phyloP scores from a whole-genome alignment of 2,888 invertebrate species.

The Parascotia fuliginaria region DNA sequence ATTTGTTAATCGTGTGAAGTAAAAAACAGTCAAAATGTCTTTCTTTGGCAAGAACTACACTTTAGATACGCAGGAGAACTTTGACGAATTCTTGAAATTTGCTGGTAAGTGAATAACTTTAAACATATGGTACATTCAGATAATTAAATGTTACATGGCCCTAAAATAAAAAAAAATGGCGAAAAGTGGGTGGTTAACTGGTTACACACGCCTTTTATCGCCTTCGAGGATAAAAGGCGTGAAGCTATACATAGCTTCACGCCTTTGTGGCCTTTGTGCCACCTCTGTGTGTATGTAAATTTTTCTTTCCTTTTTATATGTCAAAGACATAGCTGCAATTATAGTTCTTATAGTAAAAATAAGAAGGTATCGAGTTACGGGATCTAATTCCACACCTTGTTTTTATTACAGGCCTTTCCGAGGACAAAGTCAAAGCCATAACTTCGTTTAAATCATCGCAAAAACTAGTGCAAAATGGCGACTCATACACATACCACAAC shows the following conservation, averaged over 20 bases:
- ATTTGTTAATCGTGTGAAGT: neutral
- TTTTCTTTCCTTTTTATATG: no score
- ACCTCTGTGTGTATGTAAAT: no score
- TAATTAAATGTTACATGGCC: no score
- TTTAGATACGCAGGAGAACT: slow-evolving; percentile 49
- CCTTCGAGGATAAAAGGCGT: no score
- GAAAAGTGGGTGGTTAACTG: no score
- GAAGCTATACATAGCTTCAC: no score
- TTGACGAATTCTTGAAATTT: slow-evolving; percentile 48
- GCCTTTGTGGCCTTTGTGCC: no score
- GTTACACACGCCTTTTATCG: no score
- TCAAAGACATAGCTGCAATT: no score
- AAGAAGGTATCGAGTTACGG: neutral
- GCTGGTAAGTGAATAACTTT: slow-evolving; percentile 41
- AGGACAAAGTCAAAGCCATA: neutral
- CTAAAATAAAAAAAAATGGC: no score
- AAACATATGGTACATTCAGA: no score
- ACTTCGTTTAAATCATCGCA: neutral
- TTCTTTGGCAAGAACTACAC: slow-evolving; percentile 50
- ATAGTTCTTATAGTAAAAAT: no score
- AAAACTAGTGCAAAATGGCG: neutral
- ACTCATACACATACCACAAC: neutral
- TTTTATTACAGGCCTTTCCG: neutral
- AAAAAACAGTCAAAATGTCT: slow-evolving; percentile 42
- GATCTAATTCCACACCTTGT: neutral